Percentiles rank a stretch among this genome's conserved stretches.
These are phyloP conservation scores for Geophilus truncorum DNA, from an alignment of 2,888 invertebrate species.

Conservation along the genomic window DNA sequence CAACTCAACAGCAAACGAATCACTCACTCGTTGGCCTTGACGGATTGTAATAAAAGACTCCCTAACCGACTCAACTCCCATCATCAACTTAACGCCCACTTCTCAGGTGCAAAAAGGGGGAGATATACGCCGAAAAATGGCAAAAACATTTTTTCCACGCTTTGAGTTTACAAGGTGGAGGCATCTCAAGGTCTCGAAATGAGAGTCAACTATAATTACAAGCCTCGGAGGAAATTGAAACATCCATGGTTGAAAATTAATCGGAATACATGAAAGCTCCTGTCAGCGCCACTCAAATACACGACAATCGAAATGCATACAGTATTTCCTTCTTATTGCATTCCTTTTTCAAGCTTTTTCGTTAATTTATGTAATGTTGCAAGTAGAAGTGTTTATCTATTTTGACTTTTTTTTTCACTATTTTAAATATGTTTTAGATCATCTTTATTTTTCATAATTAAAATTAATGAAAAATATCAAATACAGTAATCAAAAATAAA, in stretches of 20 bases:
- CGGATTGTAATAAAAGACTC: conserved; percentile 17
- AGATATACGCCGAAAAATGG: conserved; percentile 3
- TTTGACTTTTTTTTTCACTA: too few species aligned
- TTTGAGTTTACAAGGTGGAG: background rate
- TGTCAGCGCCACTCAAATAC: conserved; percentile 9
- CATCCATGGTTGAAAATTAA: background rate
- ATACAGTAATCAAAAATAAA: too few species aligned
- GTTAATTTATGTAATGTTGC: too few species aligned
- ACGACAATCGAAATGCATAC: background rate
- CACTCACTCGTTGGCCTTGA: conserved; percentile 9
- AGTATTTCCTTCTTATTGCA: too few species aligned
- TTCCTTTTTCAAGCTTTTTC: too few species aligned
- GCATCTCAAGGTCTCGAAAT: background rate
- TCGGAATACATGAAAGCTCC: conserved; percentile 15
- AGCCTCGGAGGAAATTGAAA: background rate
- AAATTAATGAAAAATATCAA: too few species aligned
- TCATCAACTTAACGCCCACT: conserved; percentile 10
- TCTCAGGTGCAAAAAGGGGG: conserved; percentile 14
- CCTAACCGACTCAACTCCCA: conserved; percentile 5
- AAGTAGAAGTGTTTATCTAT: too few species aligned
- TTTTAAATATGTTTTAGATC: too few species aligned
- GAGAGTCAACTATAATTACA: background rate
- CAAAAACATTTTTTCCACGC: background rate
- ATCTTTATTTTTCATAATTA: too few species aligned
- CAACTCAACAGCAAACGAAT: conserved; percentile 16